Evolutionary conservation across 2,888 invertebrate genomes (phyloP).

Genomic region (Patella ulyssiponensis): DNA sequence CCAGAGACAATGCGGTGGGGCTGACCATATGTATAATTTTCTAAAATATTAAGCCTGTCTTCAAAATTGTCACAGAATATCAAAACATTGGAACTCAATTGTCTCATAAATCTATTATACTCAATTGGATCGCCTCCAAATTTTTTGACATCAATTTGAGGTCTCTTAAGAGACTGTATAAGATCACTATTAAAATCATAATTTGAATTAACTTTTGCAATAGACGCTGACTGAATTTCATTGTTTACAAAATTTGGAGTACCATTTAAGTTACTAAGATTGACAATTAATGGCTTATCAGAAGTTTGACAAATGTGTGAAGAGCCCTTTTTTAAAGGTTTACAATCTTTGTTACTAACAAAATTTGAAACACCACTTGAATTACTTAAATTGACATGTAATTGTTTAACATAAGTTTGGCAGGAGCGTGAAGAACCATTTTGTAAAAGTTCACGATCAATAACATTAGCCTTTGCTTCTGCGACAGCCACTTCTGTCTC

Average conservation of each 20-base stretch:
- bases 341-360: neutral
- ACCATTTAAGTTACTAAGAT: neutral
- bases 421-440: neutral
- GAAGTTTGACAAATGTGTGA: too few relatives aligned
- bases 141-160: neutral
- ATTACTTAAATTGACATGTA: neutral
- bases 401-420: neutral
- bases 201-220: too few relatives aligned
- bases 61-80: neutral
- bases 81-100: neutral
- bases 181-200: neutral
- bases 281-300: neutral
- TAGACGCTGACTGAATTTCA: too few relatives aligned
- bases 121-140: neutral
- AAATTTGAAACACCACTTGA: neutral
- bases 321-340: too few relatives aligned
- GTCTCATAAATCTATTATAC: neutral
- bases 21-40: neutral
- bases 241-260: neutral
- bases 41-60: neutral
- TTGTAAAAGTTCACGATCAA: neutral
- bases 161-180: neutral
- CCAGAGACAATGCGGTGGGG: too few relatives aligned
- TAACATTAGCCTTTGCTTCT: neutral
- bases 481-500: slow-evolving; percentile 5